phyloP scores from a whole-genome alignment of 2,888 invertebrate species.

The Steinernema scapterisci region DNA sequence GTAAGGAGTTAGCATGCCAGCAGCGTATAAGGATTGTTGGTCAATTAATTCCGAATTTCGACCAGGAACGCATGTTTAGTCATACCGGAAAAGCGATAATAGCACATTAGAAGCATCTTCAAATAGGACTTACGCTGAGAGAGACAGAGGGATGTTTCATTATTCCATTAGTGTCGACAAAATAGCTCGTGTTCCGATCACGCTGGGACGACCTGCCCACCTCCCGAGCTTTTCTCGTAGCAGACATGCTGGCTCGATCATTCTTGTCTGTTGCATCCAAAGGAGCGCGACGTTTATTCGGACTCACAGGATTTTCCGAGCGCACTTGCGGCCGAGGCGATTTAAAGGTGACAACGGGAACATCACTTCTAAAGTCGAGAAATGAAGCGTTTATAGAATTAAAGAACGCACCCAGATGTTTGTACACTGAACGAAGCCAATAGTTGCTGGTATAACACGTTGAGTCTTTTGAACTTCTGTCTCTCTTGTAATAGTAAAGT shows the following conservation, averaged over 20 bases:
- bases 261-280: no score
- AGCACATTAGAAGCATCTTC: no score
- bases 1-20: not conserved
- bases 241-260: no score
- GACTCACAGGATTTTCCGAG: no score
- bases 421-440: not conserved
- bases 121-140: no score
- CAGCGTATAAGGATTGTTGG: no score
- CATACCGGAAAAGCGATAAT: no score
- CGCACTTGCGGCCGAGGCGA: not conserved
- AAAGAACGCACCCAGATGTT: not conserved
- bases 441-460: slow-evolving; percentile 7
- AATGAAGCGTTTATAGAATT: not conserved
- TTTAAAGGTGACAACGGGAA: not conserved
- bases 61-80: not conserved
- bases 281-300: no score
- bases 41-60: not conserved
- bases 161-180: not conserved
- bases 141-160: no score
- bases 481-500: not conserved
- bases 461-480: slow-evolving; percentile 12
- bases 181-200: not conserved
- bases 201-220: no score
- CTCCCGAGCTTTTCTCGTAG: not conserved
- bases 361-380: not conserved